Conservation (phyloP, 2,888 invertebrate genomes). For the Camptogramma bilineatum region DNA sequence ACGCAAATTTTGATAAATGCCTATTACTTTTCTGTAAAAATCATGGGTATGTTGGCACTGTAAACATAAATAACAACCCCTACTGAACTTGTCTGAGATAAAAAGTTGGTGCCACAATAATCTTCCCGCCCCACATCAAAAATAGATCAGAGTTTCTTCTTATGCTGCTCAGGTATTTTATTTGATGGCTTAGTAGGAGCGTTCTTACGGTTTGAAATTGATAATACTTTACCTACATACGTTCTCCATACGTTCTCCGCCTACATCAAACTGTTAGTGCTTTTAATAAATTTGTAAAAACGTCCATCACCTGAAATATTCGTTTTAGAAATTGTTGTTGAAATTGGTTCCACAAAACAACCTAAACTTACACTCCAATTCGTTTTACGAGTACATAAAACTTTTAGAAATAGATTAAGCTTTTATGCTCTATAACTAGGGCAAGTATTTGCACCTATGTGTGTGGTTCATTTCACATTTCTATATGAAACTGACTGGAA, state of each 20-base stretch:
- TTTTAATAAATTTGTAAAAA: not conserved
- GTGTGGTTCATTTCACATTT: conserved; percentile 51
- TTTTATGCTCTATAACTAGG: conserved; percentile 5
- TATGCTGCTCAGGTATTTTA: conserved; percentile 12
- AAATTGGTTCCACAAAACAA: conserved; percentile 1
- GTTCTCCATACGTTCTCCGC: not conserved
- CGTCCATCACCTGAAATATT: not conserved
- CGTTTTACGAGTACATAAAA: conserved; percentile 1
- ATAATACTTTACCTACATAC: not conserved
- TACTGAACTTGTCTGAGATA: conserved; percentile 6
- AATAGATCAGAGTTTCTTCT: conserved; percentile 14
- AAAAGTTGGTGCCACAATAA: conserved; percentile 12
- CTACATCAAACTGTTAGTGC: not conserved
- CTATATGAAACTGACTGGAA: conserved; percentile 53
- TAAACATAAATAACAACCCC: conserved; percentile 7
- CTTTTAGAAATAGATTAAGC: not conserved
- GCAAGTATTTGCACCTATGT: conserved; percentile 16
- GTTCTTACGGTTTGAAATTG: conserved; percentile 4
- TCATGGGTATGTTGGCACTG: conserved; percentile 1
- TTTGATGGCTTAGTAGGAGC: not conserved
- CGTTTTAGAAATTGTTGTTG: not conserved
- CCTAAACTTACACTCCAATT: not conserved
- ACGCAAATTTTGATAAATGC: not conserved
- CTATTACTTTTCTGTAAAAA: not conserved
- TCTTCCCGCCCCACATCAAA: conserved; percentile 13